A percentile compares a stretch with the other conserved stretches of the same genome.
Evolutionary conservation across 2,797 vertebrate species (phyloP).

Genomic region (Paguma larvata): DNA sequence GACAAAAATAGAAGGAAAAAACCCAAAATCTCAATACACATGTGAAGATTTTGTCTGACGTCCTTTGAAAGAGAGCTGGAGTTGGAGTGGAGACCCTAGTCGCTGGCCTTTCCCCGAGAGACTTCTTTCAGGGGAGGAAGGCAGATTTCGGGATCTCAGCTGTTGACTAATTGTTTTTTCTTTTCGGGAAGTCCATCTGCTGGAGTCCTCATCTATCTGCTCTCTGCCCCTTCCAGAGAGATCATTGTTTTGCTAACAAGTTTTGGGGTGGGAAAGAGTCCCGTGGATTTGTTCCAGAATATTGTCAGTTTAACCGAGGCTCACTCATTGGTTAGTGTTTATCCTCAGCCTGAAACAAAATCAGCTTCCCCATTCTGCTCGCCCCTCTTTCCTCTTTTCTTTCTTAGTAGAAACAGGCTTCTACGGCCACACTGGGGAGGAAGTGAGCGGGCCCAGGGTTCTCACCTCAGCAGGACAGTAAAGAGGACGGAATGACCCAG

Average conservation of each 20-base stretch:
- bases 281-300: slow-evolving; percentile 22
- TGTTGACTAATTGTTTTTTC: neutral
- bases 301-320: neutral
- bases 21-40: neutral
- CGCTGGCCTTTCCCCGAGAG: slow-evolving; percentile 25
- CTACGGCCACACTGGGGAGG: neutral
- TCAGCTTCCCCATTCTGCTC: neutral
- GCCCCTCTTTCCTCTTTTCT: no score
- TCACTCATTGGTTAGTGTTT: neutral
- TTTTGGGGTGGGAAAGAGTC: slow-evolving; percentile 37
- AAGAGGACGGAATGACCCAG: neutral
- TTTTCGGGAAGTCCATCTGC: slow-evolving; percentile 56
- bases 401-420: neutral
- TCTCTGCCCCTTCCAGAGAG: slow-evolving; percentile 23
- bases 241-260: slow-evolving; percentile 69
- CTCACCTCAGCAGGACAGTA: neutral
- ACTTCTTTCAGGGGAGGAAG: neutral
- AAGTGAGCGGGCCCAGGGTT: neutral
- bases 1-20: neutral
- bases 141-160: slow-evolving; percentile 57
- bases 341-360: slow-evolving; percentile 7
- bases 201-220: neutral
- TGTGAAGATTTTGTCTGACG: slow-evolving; percentile 42
- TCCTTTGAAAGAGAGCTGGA: neutral
- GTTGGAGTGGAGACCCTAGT: neutral